phyloP scores from a whole-genome alignment of 2,888 invertebrate genomes.

The Mystacides longicornis region DNA sequence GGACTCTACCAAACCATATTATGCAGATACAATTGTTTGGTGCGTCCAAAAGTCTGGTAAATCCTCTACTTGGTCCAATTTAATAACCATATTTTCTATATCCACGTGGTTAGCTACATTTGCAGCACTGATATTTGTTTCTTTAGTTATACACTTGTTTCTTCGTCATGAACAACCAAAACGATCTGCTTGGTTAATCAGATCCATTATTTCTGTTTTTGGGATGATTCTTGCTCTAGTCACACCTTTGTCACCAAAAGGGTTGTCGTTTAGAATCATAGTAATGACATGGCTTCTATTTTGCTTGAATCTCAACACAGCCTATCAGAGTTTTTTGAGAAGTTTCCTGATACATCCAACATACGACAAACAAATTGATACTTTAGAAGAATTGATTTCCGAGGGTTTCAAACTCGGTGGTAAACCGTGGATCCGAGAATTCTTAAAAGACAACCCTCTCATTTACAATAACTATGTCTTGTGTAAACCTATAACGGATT shows the following conservation, averaged over 20 bases:
- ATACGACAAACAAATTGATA: constrained; percentile 46
- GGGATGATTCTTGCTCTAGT: constrained; percentile 47
- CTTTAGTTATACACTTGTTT: constrained; percentile 38
- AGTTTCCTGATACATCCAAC: constrained; percentile 48
- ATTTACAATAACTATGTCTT: constrained; percentile 45
- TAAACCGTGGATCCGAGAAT: constrained; percentile 28
- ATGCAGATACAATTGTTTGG: constrained; percentile 47
- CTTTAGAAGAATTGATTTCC: constrained; percentile 40
- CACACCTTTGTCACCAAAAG: constrained; percentile 38
- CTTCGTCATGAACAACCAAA: constrained; percentile 35
- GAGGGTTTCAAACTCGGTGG: constrained; percentile 43
- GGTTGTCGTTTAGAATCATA: constrained; percentile 39
- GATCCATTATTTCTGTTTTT: constrained; percentile 42
- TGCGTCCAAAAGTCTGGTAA: constrained; percentile 41
- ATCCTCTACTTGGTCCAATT: constrained; percentile 43
- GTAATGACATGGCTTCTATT: constrained; percentile 45
- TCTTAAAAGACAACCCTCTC: constrained; percentile 46
- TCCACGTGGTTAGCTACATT: constrained; percentile 43
- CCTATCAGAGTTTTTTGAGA: constrained; percentile 46
- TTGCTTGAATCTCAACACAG: constrained; percentile 45
- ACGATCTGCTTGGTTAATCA: constrained; percentile 42
- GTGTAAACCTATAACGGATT: constrained; percentile 38
- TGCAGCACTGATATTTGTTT: constrained; percentile 36
- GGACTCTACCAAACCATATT: constrained; percentile 42
- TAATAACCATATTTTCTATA: constrained; percentile 45